Base-by-base conservation (phyloP, 2,797 vertebrate species). In the Artibeus jamaicensis region DNA sequence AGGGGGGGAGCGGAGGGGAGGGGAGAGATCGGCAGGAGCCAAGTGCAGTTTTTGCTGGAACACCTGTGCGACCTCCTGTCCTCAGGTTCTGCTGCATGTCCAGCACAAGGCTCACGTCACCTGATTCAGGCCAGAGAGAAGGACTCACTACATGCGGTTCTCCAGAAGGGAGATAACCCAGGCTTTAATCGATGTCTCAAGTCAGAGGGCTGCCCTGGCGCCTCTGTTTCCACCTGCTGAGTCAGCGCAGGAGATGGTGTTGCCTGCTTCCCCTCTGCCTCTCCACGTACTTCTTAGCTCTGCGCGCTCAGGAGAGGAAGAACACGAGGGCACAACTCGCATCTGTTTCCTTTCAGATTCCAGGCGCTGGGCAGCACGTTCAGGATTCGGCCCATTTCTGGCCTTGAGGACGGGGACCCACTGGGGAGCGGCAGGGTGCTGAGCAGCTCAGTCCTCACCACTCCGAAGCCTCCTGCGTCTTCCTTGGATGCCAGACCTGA, bases 221-320 rank as follows among this genome's bases (percentile, higher is more conserved):
- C 0, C 55, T 86, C 65, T 59, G 34, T 86, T 92, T 68, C 91
- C 50, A 44, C 55, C 22, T 11, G 57, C 84, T 11, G 39, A 62
- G 91, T 77, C 90, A 83, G 78, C 68, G 24, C 39, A 9, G 9
- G 9, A 37, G 59, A 32, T 85, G 29, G 5, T 3, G 76, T 67
- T 83, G 57, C 70, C 6, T 32, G 48, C 42, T 89, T 32, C 53
- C 88, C 50, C 18, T 29, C 1, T 48, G 65, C 50, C n/a, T 74
- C 68, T 59, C 39, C 53, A n/a, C 12, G 53, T 46, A 11, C 32
- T 46, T 67, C 57, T 62, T 22, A 16, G 19, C 67, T 6, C 37
- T 4, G 39, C 39, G 68, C 44, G 3, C 22, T 55, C 76, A 14
- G 89, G 50, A 62, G 65, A 89, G 81, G 76, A 93, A 89, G 88